Evolutionary conservation across 2,113 vertebrate species (phyloP).

Genomic region (Chionis minor): DNA sequence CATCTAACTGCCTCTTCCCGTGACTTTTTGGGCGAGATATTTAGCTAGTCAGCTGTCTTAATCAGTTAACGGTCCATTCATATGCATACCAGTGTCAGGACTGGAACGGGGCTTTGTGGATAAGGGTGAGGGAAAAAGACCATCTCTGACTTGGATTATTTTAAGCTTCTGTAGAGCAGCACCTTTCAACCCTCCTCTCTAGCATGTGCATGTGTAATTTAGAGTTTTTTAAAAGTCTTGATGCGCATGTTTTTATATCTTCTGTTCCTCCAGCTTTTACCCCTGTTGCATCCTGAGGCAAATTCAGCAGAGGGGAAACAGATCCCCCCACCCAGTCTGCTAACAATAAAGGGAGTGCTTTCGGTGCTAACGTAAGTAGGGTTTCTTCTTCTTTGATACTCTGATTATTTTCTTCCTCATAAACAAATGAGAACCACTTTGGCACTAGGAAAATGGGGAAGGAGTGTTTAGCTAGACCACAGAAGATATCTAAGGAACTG

Average conservation of each 20-base stretch:
- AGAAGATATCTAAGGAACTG: neutral
- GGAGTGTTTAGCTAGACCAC: neutral
- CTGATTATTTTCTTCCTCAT: neutral
- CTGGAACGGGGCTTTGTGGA: neutral
- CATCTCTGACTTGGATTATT: neutral
- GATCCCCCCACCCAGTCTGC: neutral
- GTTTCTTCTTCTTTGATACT: neutral
- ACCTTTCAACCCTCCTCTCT: neutral
- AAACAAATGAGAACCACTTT: neutral
- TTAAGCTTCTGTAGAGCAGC: neutral
- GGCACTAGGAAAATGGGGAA: neutral
- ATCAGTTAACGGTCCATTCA: neutral
- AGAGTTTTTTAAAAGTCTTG: neutral
- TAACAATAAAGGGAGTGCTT: neutral
- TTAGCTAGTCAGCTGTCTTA: neutral
- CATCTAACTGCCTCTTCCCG: neutral
- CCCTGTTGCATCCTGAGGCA: neutral
- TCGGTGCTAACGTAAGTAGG: neutral
- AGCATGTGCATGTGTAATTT: neutral
- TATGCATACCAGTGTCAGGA: neutral
- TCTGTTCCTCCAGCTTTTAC: neutral
- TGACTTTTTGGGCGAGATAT: neutral
- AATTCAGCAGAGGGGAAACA: neutral
- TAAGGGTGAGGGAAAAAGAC: neutral
- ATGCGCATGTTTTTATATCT: neutral